Evolutionary conservation across 2,113 vertebrate genomes (phyloP).

Genomic region (Muntiacus muntjak): DNA sequence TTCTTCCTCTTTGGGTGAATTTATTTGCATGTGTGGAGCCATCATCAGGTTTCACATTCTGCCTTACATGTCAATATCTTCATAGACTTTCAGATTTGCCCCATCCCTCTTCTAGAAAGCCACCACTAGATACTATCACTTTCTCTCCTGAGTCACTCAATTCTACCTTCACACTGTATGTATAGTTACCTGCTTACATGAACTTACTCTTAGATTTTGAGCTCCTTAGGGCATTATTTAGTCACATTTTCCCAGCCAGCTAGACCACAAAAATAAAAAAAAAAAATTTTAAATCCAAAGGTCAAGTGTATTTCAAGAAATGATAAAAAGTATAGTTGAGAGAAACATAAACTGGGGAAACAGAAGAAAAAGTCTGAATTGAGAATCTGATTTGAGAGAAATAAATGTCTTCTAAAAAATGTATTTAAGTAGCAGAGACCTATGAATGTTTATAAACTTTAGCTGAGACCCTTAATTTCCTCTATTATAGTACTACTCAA

Average conservation of each 20-base stretch:
- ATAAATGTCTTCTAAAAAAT: neutral
- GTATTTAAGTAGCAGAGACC: neutral
- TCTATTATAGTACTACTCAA: neutral
- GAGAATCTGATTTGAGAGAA: neutral
- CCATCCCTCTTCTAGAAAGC: neutral
- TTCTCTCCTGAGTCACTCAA: neutral
- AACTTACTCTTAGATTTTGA: neutral
- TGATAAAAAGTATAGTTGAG: neutral
- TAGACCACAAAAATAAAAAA: neutral
- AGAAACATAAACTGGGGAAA: neutral
- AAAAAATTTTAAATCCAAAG: neutral
- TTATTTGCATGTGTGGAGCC: neutral
- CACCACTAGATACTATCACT: neutral
- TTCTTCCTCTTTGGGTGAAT: neutral
- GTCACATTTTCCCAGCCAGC: neutral
- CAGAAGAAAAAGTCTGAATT: neutral
- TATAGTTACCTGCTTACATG: neutral
- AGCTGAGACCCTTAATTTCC: neutral
- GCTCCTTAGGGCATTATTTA: neutral
- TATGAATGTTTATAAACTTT: neutral
- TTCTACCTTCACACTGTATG: neutral
- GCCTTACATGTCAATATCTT: neutral
- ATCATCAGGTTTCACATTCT: neutral
- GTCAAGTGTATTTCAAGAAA: neutral
- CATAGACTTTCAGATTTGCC: neutral